Conservation (phyloP, 2,888 invertebrate species). For the Terebella lapidaria region DNA sequence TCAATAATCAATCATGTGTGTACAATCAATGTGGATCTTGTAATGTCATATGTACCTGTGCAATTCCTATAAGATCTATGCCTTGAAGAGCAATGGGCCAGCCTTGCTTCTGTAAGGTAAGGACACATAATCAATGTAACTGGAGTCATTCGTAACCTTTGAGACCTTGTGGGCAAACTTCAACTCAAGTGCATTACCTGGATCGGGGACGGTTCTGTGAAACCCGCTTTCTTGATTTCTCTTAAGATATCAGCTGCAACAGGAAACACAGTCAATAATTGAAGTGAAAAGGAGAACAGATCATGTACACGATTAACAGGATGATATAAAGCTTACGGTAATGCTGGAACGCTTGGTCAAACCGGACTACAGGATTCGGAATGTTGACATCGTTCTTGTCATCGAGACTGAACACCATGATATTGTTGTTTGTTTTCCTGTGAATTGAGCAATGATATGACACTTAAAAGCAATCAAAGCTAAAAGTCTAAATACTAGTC, state of each 20-base stretch:
- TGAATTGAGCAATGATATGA: no score
- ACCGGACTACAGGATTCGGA: conserved; percentile 74
- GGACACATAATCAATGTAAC: no score
- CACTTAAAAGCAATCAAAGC: no score
- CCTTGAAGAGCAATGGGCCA: conserved; percentile 92
- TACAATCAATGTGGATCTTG: no score
- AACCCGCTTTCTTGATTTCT: conserved; percentile 76
- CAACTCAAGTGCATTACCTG: no score
- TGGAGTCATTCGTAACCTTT: no score
- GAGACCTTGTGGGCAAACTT: no score
- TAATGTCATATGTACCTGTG: no score
- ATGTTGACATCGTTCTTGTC: conserved; percentile 49
- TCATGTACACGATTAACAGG: no score
- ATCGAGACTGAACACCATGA: conserved; percentile 61
- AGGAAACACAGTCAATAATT: conserved; percentile 11
- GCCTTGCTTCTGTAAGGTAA: conserved; percentile 78
- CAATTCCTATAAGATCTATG: conserved; percentile 91
- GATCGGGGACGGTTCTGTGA: conserved; percentile 80
- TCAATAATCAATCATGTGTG: no score
- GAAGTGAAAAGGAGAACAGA: no score
- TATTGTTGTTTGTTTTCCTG: conserved; percentile 55
- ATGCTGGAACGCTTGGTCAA: conserved; percentile 74
- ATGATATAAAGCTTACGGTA: conserved; percentile 58
- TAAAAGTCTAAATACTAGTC: no score
- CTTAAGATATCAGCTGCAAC: conserved; percentile 67